Evolutionary conservation across 2,888 invertebrate genomes (phyloP).

Genomic region (Eupithecia inturbata): DNA sequence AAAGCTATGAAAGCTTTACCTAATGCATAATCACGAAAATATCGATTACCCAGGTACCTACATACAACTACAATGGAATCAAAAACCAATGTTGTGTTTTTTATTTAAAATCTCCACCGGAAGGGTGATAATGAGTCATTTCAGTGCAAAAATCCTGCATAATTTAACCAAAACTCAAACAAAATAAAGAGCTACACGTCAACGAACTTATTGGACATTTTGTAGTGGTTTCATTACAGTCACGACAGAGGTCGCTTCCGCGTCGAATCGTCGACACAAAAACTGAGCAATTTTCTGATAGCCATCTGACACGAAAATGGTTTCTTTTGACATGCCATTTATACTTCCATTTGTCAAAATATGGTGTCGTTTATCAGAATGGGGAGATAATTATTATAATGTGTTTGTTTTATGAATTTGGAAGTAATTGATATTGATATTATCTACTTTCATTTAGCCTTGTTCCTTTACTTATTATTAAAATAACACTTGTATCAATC

Average conservation of each 20-base stretch:
- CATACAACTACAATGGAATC: neutral
- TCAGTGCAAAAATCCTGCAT: constrained; percentile 11
- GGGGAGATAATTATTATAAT: constrained; percentile 43
- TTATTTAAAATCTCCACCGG: neutral
- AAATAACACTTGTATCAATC: neutral
- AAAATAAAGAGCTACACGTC: constrained; percentile 26
- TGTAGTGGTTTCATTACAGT: constrained; percentile 60
- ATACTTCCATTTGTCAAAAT: constrained; percentile 78
- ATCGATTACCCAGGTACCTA: neutral
- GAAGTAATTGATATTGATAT: constrained; percentile 4
- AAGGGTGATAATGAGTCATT: neutral
- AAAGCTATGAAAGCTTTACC: neutral
- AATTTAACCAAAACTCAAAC: constrained; percentile 28
- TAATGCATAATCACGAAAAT: neutral
- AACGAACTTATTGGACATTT: constrained; percentile 41
- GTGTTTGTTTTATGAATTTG: constrained; percentile 16
- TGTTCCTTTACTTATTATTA: neutral
- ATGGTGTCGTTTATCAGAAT: constrained; percentile 42
- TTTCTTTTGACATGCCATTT: constrained; percentile 78
- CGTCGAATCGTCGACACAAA: constrained; percentile 66
- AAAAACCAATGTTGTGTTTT: neutral
- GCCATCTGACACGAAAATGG: constrained; percentile 75
- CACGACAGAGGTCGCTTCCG: constrained; percentile 66
- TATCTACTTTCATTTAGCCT: neutral
- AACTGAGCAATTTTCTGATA: constrained; percentile 82